Evolutionary conservation across 2,113 vertebrate species (phyloP).

Genomic region (Carlito syrichta): DNA sequence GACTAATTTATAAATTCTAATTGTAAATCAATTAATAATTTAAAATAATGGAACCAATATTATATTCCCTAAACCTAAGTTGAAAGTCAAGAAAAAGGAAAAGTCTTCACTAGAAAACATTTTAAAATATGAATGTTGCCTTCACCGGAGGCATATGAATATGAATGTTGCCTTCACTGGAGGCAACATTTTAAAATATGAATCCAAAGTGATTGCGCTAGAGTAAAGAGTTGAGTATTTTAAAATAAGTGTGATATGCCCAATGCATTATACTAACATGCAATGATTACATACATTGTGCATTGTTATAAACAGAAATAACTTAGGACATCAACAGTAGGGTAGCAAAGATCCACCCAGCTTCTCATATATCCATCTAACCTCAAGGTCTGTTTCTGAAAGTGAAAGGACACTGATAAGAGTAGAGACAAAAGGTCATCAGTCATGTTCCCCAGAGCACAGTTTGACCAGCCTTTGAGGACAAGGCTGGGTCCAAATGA

Average conservation of each 20-base stretch:
- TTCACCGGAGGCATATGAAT: too few relatives aligned
- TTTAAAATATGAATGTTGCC: not conserved
- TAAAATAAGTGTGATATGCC: not conserved
- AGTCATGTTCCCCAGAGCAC: not conserved
- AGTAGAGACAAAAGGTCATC: slow-evolving; percentile 12
- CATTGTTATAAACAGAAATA: not conserved
- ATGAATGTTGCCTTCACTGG: too few relatives aligned
- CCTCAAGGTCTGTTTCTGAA: slow-evolving; percentile 31
- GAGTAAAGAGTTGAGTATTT: not conserved
- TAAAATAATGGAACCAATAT: not conserved
- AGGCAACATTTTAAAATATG: not conserved
- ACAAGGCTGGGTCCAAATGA: not conserved
- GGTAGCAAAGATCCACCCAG: not conserved
- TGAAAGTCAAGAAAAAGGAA: not conserved
- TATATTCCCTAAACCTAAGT: not conserved
- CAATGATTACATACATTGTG: not conserved
- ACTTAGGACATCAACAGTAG: not conserved
- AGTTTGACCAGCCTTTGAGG: not conserved
- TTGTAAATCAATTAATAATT: slow-evolving; percentile 33
- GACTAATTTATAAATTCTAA: slow-evolving; percentile 11
- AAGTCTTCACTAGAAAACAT: not conserved
- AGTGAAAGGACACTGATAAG: slow-evolving; percentile 25
- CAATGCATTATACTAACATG: not conserved
- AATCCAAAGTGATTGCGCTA: not conserved
- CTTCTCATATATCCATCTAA: not conserved